Conservation (phyloP, 2,888 invertebrate genomes). For the Lydus trimaculatus region DNA sequence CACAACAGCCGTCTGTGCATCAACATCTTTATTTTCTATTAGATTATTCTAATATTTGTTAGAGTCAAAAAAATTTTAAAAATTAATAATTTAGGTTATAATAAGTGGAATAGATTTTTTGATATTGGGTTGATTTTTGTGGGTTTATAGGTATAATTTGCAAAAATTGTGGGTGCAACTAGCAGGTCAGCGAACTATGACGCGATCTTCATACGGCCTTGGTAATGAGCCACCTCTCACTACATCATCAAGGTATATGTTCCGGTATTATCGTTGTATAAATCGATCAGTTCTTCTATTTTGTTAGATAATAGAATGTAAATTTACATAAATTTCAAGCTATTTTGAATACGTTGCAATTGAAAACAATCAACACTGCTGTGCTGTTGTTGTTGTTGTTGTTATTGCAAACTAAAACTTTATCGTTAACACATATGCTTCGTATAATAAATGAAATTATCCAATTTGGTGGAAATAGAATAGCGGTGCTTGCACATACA, state of each 20-base stretch:
- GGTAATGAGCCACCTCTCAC: conserved; percentile 44
- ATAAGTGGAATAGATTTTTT: neutral
- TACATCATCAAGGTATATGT: neutral
- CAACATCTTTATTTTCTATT: neutral
- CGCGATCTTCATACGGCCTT: conserved; percentile 50
- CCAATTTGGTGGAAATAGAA: conserved; percentile 16
- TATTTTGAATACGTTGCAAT: neutral
- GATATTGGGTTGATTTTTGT: neutral
- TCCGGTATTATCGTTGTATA: neutral
- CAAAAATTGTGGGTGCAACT: conserved; percentile 33
- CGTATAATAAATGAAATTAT: conserved; percentile 20
- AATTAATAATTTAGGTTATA: neutral
- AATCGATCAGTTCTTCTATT: neutral
- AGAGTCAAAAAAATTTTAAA: too few relatives aligned
- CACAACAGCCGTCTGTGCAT: neutral
- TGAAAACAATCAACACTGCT: conserved; percentile 1
- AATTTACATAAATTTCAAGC: neutral
- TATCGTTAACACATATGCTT: conserved; percentile 6
- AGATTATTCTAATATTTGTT: too few relatives aligned
- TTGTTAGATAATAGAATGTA: neutral
- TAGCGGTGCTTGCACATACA: conserved; percentile 2
- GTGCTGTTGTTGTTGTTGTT: neutral
- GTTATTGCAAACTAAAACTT: neutral
- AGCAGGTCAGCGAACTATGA: conserved; percentile 40
- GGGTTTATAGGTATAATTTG: neutral